phyloP scores from a whole-genome alignment of 2,888 invertebrate species.

The Acrocera orbiculus region DNA sequence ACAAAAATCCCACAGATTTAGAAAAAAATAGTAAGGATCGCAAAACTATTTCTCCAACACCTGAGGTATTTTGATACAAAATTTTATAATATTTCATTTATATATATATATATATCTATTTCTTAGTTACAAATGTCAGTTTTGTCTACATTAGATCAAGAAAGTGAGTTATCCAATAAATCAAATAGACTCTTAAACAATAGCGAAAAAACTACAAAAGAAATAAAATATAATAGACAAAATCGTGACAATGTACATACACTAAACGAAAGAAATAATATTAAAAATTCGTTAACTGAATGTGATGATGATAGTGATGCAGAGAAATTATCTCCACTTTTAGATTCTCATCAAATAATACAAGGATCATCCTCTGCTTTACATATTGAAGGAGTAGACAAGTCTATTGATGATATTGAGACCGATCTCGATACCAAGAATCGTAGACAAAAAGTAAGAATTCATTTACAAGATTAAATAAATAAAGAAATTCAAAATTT shows the following conservation, averaged over 20 bases:
- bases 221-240: constrained; percentile 25
- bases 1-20: too few species aligned
- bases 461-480: not conserved
- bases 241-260: constrained; percentile 38
- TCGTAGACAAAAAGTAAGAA: constrained; percentile 5
- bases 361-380: constrained; percentile 14
- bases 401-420: constrained; percentile 45
- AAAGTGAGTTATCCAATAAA: too few species aligned
- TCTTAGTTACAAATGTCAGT: constrained; percentile 53
- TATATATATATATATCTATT: too few species aligned
- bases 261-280: constrained; percentile 38
- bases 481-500: not conserved
- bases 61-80: too few species aligned
- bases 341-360: constrained; percentile 23
- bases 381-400: constrained; percentile 35
- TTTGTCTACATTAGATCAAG: constrained; percentile 45
- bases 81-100: too few species aligned
- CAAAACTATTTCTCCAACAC: too few species aligned
- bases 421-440: constrained; percentile 27
- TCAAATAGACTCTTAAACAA: too few species aligned
- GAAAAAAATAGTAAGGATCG: too few species aligned
- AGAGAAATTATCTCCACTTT: constrained; percentile 61
- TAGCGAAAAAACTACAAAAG: constrained; percentile 10
- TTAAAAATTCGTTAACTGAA: constrained; percentile 17
- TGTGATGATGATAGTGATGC: constrained; percentile 65